Percentiles rank a stretch among this genome's conserved stretches.
phyloP scores from a whole-genome alignment of 92 coral and sea anemone genomes.

The Heteractis magnifica region DNA sequence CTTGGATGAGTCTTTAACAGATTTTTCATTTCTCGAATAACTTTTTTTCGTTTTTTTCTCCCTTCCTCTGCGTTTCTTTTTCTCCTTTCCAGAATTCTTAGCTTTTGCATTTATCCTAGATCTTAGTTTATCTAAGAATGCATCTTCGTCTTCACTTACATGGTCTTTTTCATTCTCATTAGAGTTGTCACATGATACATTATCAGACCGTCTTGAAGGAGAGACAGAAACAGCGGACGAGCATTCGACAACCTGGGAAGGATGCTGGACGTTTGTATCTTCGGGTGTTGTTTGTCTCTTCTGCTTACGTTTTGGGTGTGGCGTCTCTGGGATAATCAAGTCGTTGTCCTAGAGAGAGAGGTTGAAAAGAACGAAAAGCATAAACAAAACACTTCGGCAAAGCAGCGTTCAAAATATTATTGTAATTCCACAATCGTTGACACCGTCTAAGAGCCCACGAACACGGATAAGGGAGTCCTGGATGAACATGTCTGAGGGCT shows the following conservation, averaged over 20 bases:
- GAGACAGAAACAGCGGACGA: neutral
- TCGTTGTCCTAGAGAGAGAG: conserved; percentile 4
- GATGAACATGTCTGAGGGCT: too few relatives aligned
- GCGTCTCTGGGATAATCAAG: conserved; percentile 56
- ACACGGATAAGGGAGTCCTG: too few relatives aligned
- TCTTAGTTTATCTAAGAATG: conserved; percentile 33
- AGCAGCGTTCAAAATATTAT: neutral
- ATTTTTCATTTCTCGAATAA: neutral
- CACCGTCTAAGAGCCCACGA: too few relatives aligned
- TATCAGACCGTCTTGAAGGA: neutral
- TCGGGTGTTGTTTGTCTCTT: neutral
- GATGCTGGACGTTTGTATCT: neutral
- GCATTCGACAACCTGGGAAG: neutral
- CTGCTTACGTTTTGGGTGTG: conserved; percentile 21
- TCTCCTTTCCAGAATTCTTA: neutral
- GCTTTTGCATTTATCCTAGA: conserved; percentile 7
- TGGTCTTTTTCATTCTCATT: neutral
- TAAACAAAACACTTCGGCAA: neutral
- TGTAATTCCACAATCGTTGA: too few relatives aligned
- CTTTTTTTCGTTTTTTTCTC: neutral
- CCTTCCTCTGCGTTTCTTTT: conserved; percentile 9
- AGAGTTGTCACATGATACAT: neutral
- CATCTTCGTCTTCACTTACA: conserved; percentile 24
- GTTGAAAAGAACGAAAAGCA: neutral
- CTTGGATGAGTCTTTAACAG: neutral